Evolutionary conservation across 2,888 invertebrate genomes (phyloP).

Genomic region (Andrena flavipes): DNA sequence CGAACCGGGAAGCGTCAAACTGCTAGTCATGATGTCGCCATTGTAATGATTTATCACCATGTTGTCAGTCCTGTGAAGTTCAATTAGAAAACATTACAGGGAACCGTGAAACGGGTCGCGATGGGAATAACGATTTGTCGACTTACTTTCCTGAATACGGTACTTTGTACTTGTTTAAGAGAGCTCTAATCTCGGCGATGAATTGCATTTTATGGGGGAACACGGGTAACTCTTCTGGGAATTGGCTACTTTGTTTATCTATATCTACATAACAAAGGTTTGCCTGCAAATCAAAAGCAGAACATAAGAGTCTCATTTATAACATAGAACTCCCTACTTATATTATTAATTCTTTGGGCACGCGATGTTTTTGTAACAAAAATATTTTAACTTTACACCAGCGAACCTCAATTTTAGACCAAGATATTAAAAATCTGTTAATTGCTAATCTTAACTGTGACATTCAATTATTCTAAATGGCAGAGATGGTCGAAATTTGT

Average conservation of each 20-base stretch:
- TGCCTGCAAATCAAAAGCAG: slow-evolving; percentile 87
- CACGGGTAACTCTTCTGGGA: slow-evolving; percentile 97
- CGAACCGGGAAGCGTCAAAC: slow-evolving; percentile 90
- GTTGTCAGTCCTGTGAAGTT: slow-evolving; percentile 80
- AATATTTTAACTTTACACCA: background rate
- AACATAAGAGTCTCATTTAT: background rate
- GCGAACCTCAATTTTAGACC: no score
- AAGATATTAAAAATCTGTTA: no score
- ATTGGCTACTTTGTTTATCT: slow-evolving; percentile 95
- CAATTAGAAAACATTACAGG: background rate
- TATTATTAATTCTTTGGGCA: background rate
- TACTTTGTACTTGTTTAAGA: slow-evolving; percentile 88
- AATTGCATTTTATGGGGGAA: slow-evolving; percentile 97
- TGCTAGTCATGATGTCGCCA: slow-evolving; percentile 91
- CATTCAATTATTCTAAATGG: no score
- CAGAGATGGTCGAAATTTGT: no score
- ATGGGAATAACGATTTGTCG: background rate
- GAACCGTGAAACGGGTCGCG: background rate
- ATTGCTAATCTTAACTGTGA: no score
- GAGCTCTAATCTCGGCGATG: slow-evolving; percentile 90
- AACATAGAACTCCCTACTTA: background rate
- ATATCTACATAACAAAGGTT: slow-evolving; percentile 98
- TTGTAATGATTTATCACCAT: slow-evolving; percentile 83
- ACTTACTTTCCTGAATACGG: slow-evolving; percentile 83
- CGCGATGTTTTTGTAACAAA: background rate